Conservation (phyloP, 2,797 vertebrate genomes). For the Cercopithecus neglectus region DNA sequence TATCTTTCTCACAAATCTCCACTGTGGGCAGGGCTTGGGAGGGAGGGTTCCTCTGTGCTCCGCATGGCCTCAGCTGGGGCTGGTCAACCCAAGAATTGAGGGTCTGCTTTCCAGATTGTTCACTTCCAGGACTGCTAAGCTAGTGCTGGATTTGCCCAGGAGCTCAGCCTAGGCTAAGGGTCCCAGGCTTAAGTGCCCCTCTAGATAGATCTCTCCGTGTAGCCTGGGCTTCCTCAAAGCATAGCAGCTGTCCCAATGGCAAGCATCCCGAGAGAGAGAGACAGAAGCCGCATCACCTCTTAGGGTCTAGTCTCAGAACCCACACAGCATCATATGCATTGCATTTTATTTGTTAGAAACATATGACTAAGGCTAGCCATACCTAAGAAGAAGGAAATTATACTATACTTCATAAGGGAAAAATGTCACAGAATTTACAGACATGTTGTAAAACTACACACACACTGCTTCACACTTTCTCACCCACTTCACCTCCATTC, state of each 20-base stretch:
- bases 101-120: not conserved
- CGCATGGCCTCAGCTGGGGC: not conserved
- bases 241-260: not conserved
- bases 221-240: not conserved
- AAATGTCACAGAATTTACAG: not conserved
- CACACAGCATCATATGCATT: not conserved
- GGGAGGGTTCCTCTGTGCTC: not conserved
- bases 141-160: not conserved
- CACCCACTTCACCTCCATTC: not conserved
- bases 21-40: not conserved
- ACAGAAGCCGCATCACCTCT: not conserved
- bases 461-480: not conserved
- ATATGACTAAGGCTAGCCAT: not conserved
- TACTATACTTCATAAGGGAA: not conserved
- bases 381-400: not conserved
- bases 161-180: not conserved
- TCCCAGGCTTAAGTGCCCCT: not conserved
- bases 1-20: not conserved
- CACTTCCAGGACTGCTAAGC: not conserved
- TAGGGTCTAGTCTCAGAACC: not conserved
- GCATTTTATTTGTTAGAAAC: not conserved
- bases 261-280: not conserved
- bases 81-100: not conserved
- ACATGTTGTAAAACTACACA: not conserved
- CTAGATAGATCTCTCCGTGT: not conserved